phyloP scores from a whole-genome alignment of 2,113 vertebrate species.

The Cryptotis parvus region DNA sequence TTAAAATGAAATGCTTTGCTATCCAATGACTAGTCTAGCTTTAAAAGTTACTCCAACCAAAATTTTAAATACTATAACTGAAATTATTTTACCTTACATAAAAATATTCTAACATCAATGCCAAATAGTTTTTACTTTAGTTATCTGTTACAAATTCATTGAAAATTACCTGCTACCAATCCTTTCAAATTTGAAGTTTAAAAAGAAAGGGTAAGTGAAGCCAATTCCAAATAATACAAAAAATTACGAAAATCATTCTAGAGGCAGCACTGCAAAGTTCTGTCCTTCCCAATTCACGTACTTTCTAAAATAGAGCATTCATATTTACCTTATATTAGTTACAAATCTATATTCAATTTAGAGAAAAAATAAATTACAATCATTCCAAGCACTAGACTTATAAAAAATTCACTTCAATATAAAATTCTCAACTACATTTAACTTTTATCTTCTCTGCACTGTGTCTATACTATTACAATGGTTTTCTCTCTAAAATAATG shows the following conservation, averaged over 20 bases:
- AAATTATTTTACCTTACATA: conserved; percentile 45
- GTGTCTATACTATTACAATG: conserved; percentile 12
- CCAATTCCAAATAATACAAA: conserved; percentile 20
- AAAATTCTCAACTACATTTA: conserved; percentile 28
- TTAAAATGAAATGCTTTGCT: conserved; percentile 70
- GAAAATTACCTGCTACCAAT: not conserved
- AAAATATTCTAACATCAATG: conserved; percentile 17
- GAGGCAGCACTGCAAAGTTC: not conserved
- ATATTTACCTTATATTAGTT: not conserved
- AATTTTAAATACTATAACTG: conserved; percentile 39
- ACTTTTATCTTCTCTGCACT: conserved; percentile 1
- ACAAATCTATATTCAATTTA: conserved; percentile 35
- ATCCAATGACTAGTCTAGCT: conserved; percentile 61
- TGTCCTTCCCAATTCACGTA: not conserved
- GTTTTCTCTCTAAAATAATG: conserved; percentile 50
- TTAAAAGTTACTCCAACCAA: conserved; percentile 41
- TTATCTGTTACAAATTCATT: conserved; percentile 18
- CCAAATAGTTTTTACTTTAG: conserved; percentile 27
- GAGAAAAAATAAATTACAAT: conserved; percentile 46
- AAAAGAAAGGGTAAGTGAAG: conserved; percentile 6
- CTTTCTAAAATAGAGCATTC: not conserved
- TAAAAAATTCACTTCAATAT: conserved; percentile 26
- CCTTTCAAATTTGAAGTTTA: conserved; percentile 40
- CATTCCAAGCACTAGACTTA: conserved; percentile 27
- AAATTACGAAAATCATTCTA: conserved; percentile 39